Base-by-base conservation (phyloP, 2,797 vertebrate species). In the Apogon talboti region DNA sequence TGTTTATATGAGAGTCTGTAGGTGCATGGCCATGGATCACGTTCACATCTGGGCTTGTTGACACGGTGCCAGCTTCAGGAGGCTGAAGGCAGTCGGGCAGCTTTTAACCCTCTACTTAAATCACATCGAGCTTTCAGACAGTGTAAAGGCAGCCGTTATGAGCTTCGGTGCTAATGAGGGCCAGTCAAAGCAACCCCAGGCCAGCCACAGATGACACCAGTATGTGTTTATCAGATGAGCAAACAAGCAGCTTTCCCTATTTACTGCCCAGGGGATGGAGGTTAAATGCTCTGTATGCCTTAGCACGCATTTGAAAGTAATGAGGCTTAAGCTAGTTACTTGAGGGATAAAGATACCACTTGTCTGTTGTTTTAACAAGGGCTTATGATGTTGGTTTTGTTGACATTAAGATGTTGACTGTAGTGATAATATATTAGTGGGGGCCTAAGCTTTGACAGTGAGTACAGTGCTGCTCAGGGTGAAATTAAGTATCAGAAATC, bases 151-250 rank as follows among this genome's bases (percentile, higher is more conserved):
- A 56, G 46, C 62, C 33, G 4, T 72, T 69, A 69, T 16, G 66
- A 82, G 64, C 55, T 64, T 46, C 56, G 6, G 51, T 14, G 3
- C 76, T 88, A 90, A 88, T 79, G 82, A 90, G 74, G 77, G 40
- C 47, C 42, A 86, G 64, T 60, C 46, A 35, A 60, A 66, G 68
- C 60, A 45, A 62, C 78, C 78, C 40, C 28, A 19, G 74, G 66
- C 66, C 58, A 51, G 66, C 61, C 52, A 37, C 73, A 79, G 84
- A 88, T 87, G 87, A 90, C 79, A 86, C 78, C 80, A 74, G 7
- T 81, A 65, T 83, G 83, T 85, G 85, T 91, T 90, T 85, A 85
- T 87, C 78, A 75, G 65, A 86, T 63, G 70, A 71, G 70, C 79
- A 84, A 78, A 87, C 77, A 78, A 71, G 74, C 78, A 73, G 57